These are phyloP conservation scores for Crocuta crocuta DNA, from an alignment of 2,113 vertebrate genomes.

Conservation along the genomic window DNA sequence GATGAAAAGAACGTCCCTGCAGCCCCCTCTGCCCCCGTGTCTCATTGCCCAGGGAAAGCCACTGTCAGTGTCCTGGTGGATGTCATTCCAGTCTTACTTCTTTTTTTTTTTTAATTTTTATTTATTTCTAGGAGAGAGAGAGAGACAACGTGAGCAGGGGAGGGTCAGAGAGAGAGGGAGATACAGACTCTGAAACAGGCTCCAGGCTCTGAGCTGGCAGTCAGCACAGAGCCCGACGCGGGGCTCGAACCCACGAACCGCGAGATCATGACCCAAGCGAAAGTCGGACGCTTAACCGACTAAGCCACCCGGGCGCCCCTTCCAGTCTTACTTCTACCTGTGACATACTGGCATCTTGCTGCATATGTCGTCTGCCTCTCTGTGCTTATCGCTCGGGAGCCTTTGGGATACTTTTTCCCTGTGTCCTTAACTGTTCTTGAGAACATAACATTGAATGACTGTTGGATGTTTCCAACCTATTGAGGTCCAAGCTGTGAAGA, in stretches of 20 bases:
- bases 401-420: background rate
- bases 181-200: too few relatives aligned
- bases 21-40: rapidly evolving
- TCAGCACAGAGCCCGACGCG: too few relatives aligned
- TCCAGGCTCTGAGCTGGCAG: too few relatives aligned
- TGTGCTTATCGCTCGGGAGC: background rate
- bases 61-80: background rate
- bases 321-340: background rate
- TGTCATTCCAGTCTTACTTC: background rate
- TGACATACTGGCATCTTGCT: background rate
- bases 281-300: too few relatives aligned
- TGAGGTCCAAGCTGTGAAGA: background rate
- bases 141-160: too few relatives aligned
- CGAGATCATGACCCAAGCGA: too few relatives aligned
- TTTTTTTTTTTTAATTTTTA: too few relatives aligned
- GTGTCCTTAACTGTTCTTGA: background rate
- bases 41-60: background rate
- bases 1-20: background rate
- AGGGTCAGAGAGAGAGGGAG: too few relatives aligned
- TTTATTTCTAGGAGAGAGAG: too few relatives aligned
- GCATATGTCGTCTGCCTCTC: background rate
- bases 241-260: too few relatives aligned
- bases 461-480: background rate
- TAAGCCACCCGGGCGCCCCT: background rate
- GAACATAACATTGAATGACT: background rate